These are phyloP conservation scores for Labrus mixtus DNA, from an alignment of 2,113 vertebrate species.

Conservation along the genomic window DNA sequence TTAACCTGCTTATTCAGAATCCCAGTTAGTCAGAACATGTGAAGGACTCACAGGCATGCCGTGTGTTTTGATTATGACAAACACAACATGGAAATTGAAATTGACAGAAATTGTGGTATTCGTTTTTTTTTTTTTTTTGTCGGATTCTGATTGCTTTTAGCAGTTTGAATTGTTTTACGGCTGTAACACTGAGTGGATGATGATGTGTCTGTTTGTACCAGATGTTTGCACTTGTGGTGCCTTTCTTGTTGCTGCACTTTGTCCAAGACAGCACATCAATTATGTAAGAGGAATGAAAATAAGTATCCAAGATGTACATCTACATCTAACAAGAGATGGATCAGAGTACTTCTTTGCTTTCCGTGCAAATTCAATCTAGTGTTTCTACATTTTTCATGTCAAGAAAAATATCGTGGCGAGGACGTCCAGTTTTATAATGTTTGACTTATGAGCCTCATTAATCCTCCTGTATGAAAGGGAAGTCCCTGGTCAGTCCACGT, in stretches of 20 bases:
- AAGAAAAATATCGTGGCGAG: no score
- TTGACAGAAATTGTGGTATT: no score
- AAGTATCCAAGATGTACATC: no score
- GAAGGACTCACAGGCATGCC: constrained; percentile 22
- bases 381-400: no score
- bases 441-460: background rate
- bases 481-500: background rate
- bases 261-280: no score
- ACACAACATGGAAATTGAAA: background rate
- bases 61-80: background rate
- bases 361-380: no score
- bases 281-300: background rate
- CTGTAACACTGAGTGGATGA: no score
- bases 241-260: background rate
- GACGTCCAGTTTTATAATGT: background rate
- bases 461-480: background rate
- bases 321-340: no score
- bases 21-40: constrained; percentile 41
- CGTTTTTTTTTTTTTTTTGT: background rate
- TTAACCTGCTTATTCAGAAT: constrained; percentile 54
- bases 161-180: no score
- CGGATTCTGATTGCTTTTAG: background rate
- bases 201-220: no score
- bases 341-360: no score
- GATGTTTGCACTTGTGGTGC: background rate